Conservation (phyloP, 2,797 vertebrate genomes). For the Cephalopachus bancanus region DNA sequence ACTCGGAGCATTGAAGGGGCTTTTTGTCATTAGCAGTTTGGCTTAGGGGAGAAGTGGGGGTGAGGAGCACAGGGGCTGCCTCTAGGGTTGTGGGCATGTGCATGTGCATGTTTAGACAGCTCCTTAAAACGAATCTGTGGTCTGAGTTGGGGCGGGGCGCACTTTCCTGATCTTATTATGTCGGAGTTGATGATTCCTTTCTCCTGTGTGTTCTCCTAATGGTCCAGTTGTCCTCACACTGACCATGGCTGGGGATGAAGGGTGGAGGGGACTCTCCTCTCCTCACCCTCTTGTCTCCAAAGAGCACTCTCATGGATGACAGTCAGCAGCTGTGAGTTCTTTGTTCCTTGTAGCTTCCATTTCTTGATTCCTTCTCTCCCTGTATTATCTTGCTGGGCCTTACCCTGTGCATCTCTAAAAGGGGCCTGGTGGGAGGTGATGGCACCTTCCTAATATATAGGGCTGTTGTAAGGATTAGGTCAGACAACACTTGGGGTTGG, state of each 20-base stretch:
- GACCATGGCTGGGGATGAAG: neutral
- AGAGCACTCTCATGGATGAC: neutral
- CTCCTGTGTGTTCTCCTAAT: fast-evolving
- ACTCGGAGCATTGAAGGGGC: constrained; percentile 84
- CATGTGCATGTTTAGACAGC: neutral
- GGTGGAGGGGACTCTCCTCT: neutral
- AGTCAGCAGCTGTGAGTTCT: neutral
- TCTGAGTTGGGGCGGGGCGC: fast-evolving
- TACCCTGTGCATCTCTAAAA: neutral
- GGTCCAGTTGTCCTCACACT: neutral
- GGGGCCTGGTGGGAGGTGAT: neutral
- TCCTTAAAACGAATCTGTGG: neutral
- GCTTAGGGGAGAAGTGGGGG: constrained; percentile 62
- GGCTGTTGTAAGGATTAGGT: neutral
- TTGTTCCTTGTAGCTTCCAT: neutral
- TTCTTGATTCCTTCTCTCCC: neutral
- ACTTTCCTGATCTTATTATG: fast-evolving
- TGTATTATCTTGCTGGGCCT: neutral
- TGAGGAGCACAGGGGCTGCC: neutral
- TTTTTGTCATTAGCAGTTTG: constrained; percentile 80
- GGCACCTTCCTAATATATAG: fast-evolving
- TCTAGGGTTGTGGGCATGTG: neutral
- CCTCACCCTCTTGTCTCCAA: neutral
- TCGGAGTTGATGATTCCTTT: neutral
- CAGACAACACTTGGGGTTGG: fast-evolving